Evolutionary conservation across 1,140 invertebrate genomes (phyloP).

Genomic region (Drosophila ogumai): DNA sequence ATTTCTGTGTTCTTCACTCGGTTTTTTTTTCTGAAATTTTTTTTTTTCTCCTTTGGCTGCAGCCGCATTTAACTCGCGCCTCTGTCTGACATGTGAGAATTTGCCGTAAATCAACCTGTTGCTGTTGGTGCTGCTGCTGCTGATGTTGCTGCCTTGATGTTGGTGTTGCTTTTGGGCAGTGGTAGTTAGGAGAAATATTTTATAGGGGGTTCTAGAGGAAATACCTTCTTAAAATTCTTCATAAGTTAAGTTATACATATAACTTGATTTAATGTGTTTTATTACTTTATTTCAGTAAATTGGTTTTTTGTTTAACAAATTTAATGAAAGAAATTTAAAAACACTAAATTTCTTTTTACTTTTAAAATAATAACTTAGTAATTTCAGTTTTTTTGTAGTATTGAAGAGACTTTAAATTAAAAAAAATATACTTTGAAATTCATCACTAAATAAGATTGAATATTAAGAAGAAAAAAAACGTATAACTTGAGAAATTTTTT

Average conservation of each 20-base stretch:
- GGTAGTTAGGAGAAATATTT: neutral
- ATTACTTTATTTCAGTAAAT: neutral
- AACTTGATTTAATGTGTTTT: neutral
- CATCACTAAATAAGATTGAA: no score
- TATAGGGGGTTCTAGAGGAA: neutral
- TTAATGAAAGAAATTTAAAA: no score
- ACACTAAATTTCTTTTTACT: no score
- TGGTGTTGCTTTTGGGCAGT: neutral
- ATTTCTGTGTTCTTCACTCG: constrained; percentile 70
- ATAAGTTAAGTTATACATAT: neutral
- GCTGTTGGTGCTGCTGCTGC: constrained; percentile 43
- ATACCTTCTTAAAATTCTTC: neutral
- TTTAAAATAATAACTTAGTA: neutral
- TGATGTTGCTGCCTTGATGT: constrained; percentile 44
- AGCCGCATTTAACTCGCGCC: constrained; percentile 65
- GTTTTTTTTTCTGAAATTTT: constrained; percentile 22
- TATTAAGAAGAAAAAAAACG: no score
- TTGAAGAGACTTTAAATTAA: neutral
- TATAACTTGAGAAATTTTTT: neutral
- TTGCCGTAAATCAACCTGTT: constrained; percentile 83
- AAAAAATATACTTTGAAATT: neutral
- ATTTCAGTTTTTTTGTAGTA: neutral
- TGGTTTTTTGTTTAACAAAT: no score
- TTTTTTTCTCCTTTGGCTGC: constrained; percentile 50
- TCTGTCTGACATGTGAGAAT: constrained; percentile 73